Conservation (phyloP, 2,797 vertebrate genomes). For the Danio aesculapii region DNA sequence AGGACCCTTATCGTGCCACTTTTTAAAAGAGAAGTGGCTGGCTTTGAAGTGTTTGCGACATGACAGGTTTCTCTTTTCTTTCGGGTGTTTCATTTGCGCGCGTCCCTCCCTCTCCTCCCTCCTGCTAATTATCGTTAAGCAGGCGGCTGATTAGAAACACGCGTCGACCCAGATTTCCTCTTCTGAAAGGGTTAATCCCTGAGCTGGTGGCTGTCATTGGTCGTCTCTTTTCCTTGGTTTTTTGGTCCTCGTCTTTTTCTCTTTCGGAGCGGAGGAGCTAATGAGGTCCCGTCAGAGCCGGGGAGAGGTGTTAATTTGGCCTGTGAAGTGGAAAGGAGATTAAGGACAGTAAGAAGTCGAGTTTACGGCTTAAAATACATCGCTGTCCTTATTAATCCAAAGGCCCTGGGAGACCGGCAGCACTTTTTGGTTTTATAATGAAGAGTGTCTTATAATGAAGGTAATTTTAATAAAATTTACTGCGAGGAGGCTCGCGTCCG, state of each 20-base stretch:
- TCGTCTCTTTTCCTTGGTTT: constrained; percentile 68
- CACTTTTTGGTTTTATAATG: constrained; percentile 85
- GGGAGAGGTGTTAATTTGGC: constrained; percentile 89
- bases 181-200: constrained; percentile 84
- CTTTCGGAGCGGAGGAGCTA: constrained; percentile 86
- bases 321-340: constrained; percentile 87
- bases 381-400: constrained; percentile 88
- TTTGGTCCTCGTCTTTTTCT: constrained; percentile 63
- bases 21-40: constrained; percentile 76
- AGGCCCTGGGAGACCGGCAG: constrained; percentile 80
- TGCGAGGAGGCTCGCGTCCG: constrained; percentile 59
- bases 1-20: constrained; percentile 78
- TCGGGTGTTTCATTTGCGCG: constrained; percentile 79
- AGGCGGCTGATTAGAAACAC: constrained; percentile 86
- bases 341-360: constrained; percentile 87
- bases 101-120: constrained; percentile 75
- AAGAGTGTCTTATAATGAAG: constrained; percentile 85
- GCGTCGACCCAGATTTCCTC: constrained; percentile 82
- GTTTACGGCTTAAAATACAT: constrained; percentile 90
- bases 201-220: constrained; percentile 85
- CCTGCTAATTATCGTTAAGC: constrained; percentile 85
- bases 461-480: constrained; percentile 85
- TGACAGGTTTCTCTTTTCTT: constrained; percentile 81
- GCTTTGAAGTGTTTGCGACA: constrained; percentile 84
- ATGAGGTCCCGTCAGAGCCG: constrained; percentile 89